Evolutionary conservation across 2,888 invertebrate genomes (phyloP), one percentile per base, ranked within the genome.

Genomic region (Hyles lineata): DNA sequence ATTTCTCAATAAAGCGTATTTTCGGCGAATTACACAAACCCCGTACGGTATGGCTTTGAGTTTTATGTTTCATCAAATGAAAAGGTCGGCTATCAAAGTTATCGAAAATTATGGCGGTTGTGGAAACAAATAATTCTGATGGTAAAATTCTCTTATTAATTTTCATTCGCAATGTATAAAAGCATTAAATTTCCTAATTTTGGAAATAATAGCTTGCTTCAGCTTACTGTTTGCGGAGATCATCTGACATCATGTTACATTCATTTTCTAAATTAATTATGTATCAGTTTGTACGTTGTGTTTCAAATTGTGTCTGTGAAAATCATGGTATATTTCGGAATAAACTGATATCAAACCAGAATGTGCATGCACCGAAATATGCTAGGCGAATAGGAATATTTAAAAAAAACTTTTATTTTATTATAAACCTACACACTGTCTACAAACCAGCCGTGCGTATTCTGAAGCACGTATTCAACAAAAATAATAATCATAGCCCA

Each of bases 21-120:
- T 6, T 19, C 35, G 21, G 35, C 21, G 1, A 50, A 67, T 67
- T 50, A 67, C 67, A 17, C 17, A 23, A 67, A 23, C 43, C 23
- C 43, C 50, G 50, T 67, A 67, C 43, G 25, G 50, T 67, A 67
- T 50, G 67, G 67, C 67, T 67, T 67, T 67, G 43, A 67, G 67
- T 67, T 50, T 67, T 43, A 67, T 23, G 67, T 67, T 67, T 67
- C 67, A 43, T 67, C 50, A 67, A 67, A 23, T 67, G 23, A 67
- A 67, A 23, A 67, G 23, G 43, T 67, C 50, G 6, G 67, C n/a
- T 43, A 67, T 67, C 67, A 50, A 43, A 25, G 50, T 43, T 67
- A 67, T 67, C 1, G 50, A 50, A 50, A 50, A 67, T 63, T 15
- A 6, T 50, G 23, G 25, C 17, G 60, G 60, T 60, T 60, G 5